Evolutionary conservation across 2,113 vertebrate genomes (phyloP).

Genomic region (Montifringilla adamsi): DNA sequence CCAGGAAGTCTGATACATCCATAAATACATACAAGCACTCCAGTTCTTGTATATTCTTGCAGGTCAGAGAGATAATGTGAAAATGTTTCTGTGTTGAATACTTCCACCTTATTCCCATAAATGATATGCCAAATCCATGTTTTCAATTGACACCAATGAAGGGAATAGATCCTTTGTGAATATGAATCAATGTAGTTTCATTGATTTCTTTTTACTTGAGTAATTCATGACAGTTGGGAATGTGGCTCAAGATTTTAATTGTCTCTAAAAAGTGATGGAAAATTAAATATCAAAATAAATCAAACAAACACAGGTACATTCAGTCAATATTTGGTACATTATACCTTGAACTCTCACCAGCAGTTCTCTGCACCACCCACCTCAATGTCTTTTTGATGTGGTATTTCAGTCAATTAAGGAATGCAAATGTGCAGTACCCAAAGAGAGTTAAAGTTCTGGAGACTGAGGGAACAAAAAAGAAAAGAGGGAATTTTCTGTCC

Average conservation of each 20-base stretch:
- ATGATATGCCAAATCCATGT: background rate
- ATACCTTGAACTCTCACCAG: background rate
- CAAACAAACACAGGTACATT: background rate
- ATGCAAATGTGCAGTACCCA: background rate
- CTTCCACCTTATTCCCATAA: background rate
- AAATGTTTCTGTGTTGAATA: background rate
- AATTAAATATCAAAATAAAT: constrained; percentile 12
- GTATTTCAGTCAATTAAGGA: background rate
- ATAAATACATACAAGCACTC: background rate
- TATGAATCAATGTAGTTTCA: background rate
- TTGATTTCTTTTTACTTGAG: constrained; percentile 35
- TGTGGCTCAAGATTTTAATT: background rate
- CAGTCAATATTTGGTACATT: background rate
- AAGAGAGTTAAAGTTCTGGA: background rate
- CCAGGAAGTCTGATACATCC: background rate
- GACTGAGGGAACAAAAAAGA: background rate
- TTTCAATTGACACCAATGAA: background rate
- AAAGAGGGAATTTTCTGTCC: background rate
- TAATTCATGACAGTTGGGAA: constrained; percentile 6
- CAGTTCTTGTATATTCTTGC: background rate
- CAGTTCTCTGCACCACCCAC: background rate
- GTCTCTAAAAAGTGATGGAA: background rate
- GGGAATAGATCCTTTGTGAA: background rate
- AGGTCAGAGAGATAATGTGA: background rate
- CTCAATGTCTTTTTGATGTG: background rate